These are phyloP conservation scores for Dyspetes luteomarginatus DNA, from an alignment of 2,888 invertebrate species.

Conservation along the genomic window DNA sequence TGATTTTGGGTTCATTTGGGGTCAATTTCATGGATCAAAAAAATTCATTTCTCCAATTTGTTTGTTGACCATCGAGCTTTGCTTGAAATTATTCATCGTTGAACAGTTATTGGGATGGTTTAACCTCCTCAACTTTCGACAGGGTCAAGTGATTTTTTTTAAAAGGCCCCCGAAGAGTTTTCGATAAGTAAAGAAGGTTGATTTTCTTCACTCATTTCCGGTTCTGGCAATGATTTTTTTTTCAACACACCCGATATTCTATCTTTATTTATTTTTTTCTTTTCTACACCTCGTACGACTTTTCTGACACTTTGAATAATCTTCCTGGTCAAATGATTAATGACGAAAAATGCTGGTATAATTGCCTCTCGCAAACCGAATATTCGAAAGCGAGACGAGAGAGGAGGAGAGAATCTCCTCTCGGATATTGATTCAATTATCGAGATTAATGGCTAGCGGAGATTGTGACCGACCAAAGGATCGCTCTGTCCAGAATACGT, in stretches of 20 bases:
- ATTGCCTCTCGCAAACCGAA: constrained; percentile 74
- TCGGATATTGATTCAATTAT: constrained; percentile 81
- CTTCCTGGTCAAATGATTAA: constrained; percentile 70
- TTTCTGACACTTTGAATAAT: constrained; percentile 21
- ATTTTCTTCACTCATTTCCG: constrained; percentile 5
- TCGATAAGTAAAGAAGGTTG: background rate
- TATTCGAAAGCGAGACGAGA: constrained; percentile 66
- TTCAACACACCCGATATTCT: background rate
- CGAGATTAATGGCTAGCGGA: constrained; percentile 77
- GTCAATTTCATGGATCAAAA: too few species aligned
- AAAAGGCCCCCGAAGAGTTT: background rate
- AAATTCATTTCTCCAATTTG: too few species aligned
- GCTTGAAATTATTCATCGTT: too few species aligned
- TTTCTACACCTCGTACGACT: constrained; percentile 13
- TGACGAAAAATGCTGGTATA: constrained; percentile 64
- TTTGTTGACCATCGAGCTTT: too few species aligned
- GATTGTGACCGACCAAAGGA: constrained; percentile 70
- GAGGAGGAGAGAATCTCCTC: constrained; percentile 51
- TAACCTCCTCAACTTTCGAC: too few species aligned
- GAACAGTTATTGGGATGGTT: too few species aligned
- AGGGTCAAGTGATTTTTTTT: too few species aligned
- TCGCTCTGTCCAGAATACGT: background rate
- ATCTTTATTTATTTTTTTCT: constrained; percentile 3
- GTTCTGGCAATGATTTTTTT: background rate
- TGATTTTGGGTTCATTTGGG: too few species aligned